Base-by-base conservation (phyloP, 2,888 invertebrate species). In the Leptodirus hochenwartii region DNA sequence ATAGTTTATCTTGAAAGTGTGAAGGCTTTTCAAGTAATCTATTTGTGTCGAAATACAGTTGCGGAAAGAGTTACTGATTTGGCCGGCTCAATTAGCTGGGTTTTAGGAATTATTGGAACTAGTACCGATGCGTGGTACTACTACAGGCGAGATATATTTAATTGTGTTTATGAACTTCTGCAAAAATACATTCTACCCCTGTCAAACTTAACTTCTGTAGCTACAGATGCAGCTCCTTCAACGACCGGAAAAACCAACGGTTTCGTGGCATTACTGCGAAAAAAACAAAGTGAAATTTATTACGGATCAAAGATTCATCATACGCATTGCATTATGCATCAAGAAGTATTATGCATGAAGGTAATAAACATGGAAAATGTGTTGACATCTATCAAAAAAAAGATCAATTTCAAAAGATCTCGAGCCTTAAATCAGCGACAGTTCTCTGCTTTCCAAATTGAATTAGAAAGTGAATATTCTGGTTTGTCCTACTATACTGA, bases 191-290 rank as follows among this genome's bases (percentile, higher is more conserved):
- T 39, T 37, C 30, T 41, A 30, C 36, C 38, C 33, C 25, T 34
- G 26, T 38, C 34, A 22, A 39, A 39, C 37, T 33, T 41, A 27
- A 34, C 30, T 34, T 41, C 35, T 30, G 34, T 40, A 34, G 37
- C 41, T 35, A 40, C 40, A 36, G 43, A 40, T 40, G 40, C 34
- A 32, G 36, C 40, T 39, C 37, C 39, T 37, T 40, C 35, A 29
- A 40, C 39, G 39, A 39, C 36, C 28, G 39, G 37, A 12, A 41
- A 37, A 37, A 40, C 30, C 25, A 39, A 37, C 30, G 35, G 35
- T 22, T 37, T 40, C 26, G 33, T 37, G 31, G 31, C 35, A 33
- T 39, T 41, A 22, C 29, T 25, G 22, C 27, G 11, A 31, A 28
- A 31, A 27, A 27, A 25, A 30, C 5, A 16, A 17, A 29, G 22